Base-by-base conservation (phyloP, 2,888 invertebrate genomes). In the Tholera decimalis region DNA sequence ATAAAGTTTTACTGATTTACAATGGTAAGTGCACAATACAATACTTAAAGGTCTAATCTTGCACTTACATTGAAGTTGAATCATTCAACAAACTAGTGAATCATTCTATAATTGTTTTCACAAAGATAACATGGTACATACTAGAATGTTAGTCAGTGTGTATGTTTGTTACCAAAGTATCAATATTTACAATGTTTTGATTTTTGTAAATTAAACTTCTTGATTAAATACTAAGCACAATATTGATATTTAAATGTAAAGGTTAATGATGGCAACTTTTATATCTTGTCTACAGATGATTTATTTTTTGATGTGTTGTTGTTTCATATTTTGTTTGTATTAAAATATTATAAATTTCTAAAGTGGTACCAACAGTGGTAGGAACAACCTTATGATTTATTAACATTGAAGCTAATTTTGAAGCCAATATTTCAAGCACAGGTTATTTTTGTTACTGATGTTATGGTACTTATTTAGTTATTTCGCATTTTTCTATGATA, bases 1-100 rank as follows among this genome's bases (percentile, higher is more conserved):
- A 85, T 72, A 66, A 77, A 76, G 73, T 77, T 79, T 79, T 75
- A 85, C 74, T 86, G 84, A 78, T 85, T 76, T 80, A 79, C 78
- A 74, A 81, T 83, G 81, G 79, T 88, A 90, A 88, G 88, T 91
- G 93, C 93, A 93, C 93, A 93, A 91, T 59, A 88, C n/a, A n/a
- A n/a, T 89, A 91, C 88, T 90, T 91, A 88, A 87, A 78, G 77
- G 64, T 69, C 78, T 83, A 78, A 85, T 84, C 75, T 83, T 86
- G 85, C 88, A 88, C 88, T 85, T 77, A 76, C 77, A 63, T 65
- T 76, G 58, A 73, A 72, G 72, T 80, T 79, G 77, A 79, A 71
- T 72, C 70, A 61, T 61, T 33, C 37, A 67, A 70, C 73, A 71
- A 51, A 57, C 56, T 57, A 59, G 63, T 74, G 64, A 81, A 76